A percentile compares a stretch with the other conserved stretches of the same genome.
phyloP scores from a whole-genome alignment of 2,113 vertebrate genomes.

The Percina caprodes region DNA sequence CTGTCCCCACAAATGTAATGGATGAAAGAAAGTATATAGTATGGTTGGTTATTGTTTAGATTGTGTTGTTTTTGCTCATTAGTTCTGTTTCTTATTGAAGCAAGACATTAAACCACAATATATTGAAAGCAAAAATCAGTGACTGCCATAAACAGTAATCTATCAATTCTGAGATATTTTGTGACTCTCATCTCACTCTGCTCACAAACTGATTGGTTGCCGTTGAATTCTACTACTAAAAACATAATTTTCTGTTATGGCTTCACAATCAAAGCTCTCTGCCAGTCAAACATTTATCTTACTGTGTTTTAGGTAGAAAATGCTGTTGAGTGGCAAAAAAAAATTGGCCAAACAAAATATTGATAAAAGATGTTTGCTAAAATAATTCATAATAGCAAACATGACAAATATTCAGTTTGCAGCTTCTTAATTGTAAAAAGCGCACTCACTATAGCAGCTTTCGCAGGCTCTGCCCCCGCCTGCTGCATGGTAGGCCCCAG shows the following conservation, averaged over 20 bases:
- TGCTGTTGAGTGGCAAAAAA: no score
- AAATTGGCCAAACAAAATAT: neutral
- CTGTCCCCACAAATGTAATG: no score
- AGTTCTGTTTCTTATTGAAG: neutral
- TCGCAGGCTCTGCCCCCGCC: slow-evolving; percentile 93
- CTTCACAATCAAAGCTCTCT: neutral
- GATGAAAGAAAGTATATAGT: neutral
- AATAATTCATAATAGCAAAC: neutral
- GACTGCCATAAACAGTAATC: neutral
- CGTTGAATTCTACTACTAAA: neutral
- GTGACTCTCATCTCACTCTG: neutral
- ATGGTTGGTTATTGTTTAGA: neutral
- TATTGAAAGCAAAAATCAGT: neutral
- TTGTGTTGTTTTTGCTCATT: neutral
- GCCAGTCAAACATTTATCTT: neutral
- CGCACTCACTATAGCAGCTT: slow-evolving; percentile 97
- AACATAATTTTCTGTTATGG: neutral
- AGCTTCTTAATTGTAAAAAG: neutral
- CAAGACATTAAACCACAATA: neutral
- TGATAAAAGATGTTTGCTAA: neutral
- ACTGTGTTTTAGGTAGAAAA: neutral
- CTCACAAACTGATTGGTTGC: no score
- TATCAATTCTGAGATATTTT: neutral
- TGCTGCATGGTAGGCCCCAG: slow-evolving; percentile 86
- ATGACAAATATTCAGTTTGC: neutral